A percentile compares a stretch with the other conserved stretches of the same genome.
phyloP scores from a whole-genome alignment of 2,888 invertebrate genomes.

The Melanchra persicariae region DNA sequence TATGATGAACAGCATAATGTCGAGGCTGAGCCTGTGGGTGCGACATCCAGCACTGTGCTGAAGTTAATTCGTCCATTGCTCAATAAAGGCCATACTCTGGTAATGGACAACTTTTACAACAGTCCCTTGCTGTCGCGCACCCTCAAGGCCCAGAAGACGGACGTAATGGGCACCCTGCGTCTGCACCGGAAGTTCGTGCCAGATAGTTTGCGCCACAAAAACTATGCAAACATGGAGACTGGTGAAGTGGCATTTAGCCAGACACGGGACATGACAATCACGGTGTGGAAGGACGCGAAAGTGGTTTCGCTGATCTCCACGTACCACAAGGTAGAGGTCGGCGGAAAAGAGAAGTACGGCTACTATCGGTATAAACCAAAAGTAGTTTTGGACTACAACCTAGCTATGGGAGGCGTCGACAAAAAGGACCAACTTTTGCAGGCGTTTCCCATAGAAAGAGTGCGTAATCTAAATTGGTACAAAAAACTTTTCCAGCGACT shows the following conservation, averaged over 20 bases:
- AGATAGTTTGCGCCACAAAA: background rate
- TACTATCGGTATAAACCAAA: background rate
- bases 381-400: background rate
- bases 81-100: background rate
- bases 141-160: background rate
- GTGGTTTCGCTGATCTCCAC: background rate
- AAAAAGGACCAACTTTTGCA: background rate
- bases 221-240: background rate
- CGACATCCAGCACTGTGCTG: background rate
- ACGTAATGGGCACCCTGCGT: no score
- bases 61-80: background rate
- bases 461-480: background rate
- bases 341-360: background rate
- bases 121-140: background rate
- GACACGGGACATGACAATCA: background rate
- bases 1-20: background rate
- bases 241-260: background rate
- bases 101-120: conserved; percentile 15
- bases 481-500: conserved; percentile 12
- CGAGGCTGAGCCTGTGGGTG: background rate
- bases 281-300: conserved; percentile 7
- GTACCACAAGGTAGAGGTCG: background rate
- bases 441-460: conserved; percentile 6
- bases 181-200: conserved; percentile 15
- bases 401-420: background rate